Evolutionary conservation across 23 tunicate species (phyloP).

Genomic region (Oikopleura vanhoeffeni): DNA sequence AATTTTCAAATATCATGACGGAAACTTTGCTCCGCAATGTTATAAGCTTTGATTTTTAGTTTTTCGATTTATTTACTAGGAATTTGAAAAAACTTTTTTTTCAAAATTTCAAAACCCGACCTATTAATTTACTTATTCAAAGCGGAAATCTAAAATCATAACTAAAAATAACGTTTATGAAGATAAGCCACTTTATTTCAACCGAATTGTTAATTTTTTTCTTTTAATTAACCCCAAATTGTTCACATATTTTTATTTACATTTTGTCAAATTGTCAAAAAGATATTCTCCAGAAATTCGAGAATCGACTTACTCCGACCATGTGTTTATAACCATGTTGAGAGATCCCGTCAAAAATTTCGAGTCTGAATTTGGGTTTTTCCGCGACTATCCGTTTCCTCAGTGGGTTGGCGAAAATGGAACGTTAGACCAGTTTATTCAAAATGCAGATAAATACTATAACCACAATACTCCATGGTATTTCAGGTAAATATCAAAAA

Average conservation of each 20-base stretch:
- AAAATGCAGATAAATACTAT: conserved; percentile 25
- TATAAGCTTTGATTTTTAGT: too few species aligned
- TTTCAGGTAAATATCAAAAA: conserved; percentile 22
- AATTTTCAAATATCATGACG: too few species aligned
- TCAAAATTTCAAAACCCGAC: too few species aligned
- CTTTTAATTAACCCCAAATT: not conserved
- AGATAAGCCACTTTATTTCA: too few species aligned
- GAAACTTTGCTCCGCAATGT: too few species aligned
- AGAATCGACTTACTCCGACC: conserved; percentile 18
- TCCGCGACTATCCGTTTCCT: conserved; percentile 75
- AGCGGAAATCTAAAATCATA: too few species aligned
- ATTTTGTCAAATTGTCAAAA: not conserved
- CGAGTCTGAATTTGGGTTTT: conserved; percentile 81
- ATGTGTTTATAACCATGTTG: conserved; percentile 33
- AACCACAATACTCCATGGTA: conserved; percentile 74
- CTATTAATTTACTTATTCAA: too few species aligned
- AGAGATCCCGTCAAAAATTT: conserved; percentile 58
- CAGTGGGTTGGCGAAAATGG: conserved; percentile 39
- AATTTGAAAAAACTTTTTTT: too few species aligned
- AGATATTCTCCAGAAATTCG: conserved; percentile 7
- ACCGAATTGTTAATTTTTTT: too few species aligned
- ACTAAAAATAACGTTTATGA: too few species aligned
- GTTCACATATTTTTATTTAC: not conserved
- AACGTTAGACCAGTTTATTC: conserved; percentile 26
- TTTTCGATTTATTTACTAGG: too few species aligned